Evolutionary conservation across 2,797 vertebrate genomes (phyloP).

Genomic region (Ptychadena robeensis): DNA sequence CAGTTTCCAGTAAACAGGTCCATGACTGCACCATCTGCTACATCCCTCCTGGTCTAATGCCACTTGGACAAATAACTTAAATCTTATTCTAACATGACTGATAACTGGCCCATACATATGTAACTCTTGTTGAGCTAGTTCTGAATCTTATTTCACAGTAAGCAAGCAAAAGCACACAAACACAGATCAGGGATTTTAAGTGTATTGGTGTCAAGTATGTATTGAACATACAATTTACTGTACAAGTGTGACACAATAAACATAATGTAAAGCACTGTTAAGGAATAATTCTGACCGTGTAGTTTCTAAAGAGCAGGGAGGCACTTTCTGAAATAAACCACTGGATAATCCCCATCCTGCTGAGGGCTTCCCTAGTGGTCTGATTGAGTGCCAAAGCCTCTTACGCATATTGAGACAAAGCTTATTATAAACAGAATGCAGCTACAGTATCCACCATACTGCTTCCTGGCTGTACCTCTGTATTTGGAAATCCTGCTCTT

Average conservation of each 20-base stretch:
- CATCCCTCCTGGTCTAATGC: too few relatives aligned
- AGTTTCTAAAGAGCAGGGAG: constrained; percentile 78
- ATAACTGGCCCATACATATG: not conserved
- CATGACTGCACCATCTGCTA: too few relatives aligned
- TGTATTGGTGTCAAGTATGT: constrained; percentile 37
- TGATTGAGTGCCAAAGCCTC: constrained; percentile 79
- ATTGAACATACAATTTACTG: constrained; percentile 54
- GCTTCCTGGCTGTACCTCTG: constrained; percentile 75
- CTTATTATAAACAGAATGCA: constrained; percentile 76
- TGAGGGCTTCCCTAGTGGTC: constrained; percentile 80
- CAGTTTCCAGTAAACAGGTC: too few relatives aligned
- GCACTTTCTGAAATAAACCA: constrained; percentile 75
- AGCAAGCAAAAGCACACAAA: not conserved
- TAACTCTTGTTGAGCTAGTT: not conserved
- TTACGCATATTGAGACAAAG: constrained; percentile 80
- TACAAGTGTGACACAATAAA: constrained; percentile 58
- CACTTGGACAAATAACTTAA: not conserved
- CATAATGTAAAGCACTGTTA: constrained; percentile 73
- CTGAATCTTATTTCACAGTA: not conserved
- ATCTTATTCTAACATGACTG: not conserved
- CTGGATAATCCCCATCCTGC: constrained; percentile 76
- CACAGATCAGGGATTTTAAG: constrained; percentile 22
- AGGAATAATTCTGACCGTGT: constrained; percentile 69
- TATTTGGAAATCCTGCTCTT: constrained; percentile 79
- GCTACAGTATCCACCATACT: constrained; percentile 74